phyloP scores from a whole-genome alignment of 2,113 vertebrate species.

The Syngnathoides biaculeatus region DNA sequence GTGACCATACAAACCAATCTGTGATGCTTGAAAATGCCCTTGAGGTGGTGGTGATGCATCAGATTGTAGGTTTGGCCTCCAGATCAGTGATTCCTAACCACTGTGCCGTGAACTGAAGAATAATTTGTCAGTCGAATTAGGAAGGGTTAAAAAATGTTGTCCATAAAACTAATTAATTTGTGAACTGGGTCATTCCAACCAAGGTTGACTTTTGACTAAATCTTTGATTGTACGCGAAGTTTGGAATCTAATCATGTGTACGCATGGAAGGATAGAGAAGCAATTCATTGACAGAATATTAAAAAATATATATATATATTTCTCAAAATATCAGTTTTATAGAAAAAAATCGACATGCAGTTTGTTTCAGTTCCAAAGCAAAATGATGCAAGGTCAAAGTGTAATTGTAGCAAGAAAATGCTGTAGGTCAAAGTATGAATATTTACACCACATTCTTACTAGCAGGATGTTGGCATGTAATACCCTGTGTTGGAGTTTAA shows the following conservation, averaged over 20 bases:
- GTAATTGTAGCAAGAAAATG: conserved; percentile 22
- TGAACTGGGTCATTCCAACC: no score
- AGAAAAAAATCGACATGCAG: not conserved
- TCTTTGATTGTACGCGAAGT: no score
- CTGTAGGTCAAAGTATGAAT: conserved; percentile 34
- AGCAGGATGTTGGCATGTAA: conserved; percentile 41
- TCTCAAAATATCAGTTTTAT: conserved; percentile 9
- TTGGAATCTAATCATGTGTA: not conserved
- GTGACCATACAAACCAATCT: conserved; percentile 34
- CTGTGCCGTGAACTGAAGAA: no score
- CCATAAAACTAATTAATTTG: no score
- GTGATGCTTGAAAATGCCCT: conserved; percentile 42
- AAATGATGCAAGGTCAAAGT: conserved; percentile 26
- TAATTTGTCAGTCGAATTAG: no score
- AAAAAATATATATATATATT: not conserved
- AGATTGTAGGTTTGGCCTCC: conserved; percentile 45
- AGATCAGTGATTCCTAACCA: no score
- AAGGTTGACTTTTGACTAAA: no score
- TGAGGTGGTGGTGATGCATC: conserved; percentile 41
- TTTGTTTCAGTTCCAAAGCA: not conserved
- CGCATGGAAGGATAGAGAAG: not conserved
- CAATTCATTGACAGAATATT: not conserved
- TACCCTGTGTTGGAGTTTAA: conserved; percentile 64
- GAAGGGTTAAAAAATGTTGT: no score
- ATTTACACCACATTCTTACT: conserved; percentile 35